Evolutionary conservation across 2,888 invertebrate genomes (phyloP).

Genomic region (Andrena bucephala): DNA sequence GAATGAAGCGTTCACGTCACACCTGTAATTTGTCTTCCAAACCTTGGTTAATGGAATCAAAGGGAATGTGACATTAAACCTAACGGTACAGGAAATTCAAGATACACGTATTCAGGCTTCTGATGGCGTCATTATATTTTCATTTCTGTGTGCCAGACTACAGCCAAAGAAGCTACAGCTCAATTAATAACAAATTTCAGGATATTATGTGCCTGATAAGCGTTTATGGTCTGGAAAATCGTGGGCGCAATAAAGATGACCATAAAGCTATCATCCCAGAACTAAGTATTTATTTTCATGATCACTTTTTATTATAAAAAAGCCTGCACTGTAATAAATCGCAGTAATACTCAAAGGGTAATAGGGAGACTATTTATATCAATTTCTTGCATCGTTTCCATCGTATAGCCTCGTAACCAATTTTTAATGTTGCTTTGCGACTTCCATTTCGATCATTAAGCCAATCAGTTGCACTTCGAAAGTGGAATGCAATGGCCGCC

Average conservation of each 20-base stretch:
- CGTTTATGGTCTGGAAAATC: slow-evolving; percentile 5
- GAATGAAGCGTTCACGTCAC: slow-evolving; percentile 32
- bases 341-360: not conserved
- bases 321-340: slow-evolving; percentile 1
- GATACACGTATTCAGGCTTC: slow-evolving; percentile 26
- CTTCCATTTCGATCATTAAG: too few species aligned
- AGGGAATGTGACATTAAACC: slow-evolving; percentile 27
- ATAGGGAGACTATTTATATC: slow-evolving; percentile 5
- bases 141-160: slow-evolving; percentile 7
- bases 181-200: slow-evolving; percentile 18
- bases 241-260: not conserved
- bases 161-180: not conserved
- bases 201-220: slow-evolving; percentile 8
- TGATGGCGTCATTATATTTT: slow-evolving; percentile 55
- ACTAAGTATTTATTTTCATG: slow-evolving; percentile 12
- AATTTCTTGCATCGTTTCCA: not conserved
- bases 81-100: slow-evolving; percentile 48
- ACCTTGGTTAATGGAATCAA: slow-evolving; percentile 46
- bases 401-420: not conserved
- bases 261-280: slow-evolving; percentile 10
- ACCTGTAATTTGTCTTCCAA: slow-evolving; percentile 30
- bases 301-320: slow-evolving; percentile 6
- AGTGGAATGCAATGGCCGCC: too few species aligned
- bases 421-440: not conserved
- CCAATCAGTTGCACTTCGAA: too few species aligned